These are phyloP conservation scores for Listronotus bonariensis DNA, from an alignment of 1,140 invertebrate genomes.

Conservation along the genomic window DNA sequence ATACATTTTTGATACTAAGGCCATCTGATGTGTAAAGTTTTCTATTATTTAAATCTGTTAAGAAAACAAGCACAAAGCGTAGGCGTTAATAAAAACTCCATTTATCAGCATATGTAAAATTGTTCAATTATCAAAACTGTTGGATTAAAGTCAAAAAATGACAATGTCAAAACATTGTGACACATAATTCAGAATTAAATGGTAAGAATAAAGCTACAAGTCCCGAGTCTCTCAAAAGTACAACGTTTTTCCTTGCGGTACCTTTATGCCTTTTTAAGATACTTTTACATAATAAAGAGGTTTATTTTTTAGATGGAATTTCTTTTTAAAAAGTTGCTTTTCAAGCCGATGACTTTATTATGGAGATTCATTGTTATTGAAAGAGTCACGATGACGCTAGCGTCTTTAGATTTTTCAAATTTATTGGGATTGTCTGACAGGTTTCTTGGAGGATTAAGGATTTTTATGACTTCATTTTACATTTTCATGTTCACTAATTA, in stretches of 20 bases:
- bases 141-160: slow-evolving; percentile 28
- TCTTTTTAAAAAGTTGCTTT: slow-evolving; percentile 16
- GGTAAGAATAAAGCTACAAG: slow-evolving; percentile 21
- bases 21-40: background rate
- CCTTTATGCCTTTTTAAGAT: slow-evolving; percentile 27
- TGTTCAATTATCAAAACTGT: slow-evolving; percentile 8
- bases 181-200: slow-evolving; percentile 39
- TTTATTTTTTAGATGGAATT: slow-evolving; percentile 22
- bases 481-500: slow-evolving; percentile 1
- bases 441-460: slow-evolving; percentile 27
- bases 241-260: slow-evolving; percentile 21
- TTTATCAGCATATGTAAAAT: slow-evolving; percentile 26
- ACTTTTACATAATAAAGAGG: slow-evolving; percentile 30
- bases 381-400: slow-evolving; percentile 31
- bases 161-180: slow-evolving; percentile 38
- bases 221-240: slow-evolving; percentile 13
- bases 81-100: slow-evolving; percentile 6
- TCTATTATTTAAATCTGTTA: background rate
- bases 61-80: background rate
- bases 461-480: slow-evolving; percentile 28
- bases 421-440: slow-evolving; percentile 14
- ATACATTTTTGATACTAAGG: too few relatives aligned
- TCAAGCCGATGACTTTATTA: slow-evolving; percentile 34
- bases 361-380: slow-evolving; percentile 35
- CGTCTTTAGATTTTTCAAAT: slow-evolving; percentile 32